A percentile compares a stretch with the other conserved stretches of the same genome.
Conservation (phyloP, 1,140 invertebrate species). For the Pantala flavescens region DNA sequence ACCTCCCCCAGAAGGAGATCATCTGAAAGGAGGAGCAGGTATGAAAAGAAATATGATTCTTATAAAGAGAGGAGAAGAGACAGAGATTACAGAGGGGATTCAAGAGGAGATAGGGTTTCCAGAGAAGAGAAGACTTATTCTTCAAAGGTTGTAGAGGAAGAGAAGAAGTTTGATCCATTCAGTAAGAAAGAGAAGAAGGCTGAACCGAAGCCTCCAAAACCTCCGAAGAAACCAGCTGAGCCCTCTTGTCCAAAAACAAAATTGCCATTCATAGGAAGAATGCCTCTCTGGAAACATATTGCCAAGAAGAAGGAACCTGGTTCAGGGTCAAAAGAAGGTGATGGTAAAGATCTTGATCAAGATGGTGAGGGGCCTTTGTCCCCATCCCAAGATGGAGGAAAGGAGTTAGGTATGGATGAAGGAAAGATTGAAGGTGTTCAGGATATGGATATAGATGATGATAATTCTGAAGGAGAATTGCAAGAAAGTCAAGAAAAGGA, state of each 20-base stretch:
- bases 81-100: not conserved
- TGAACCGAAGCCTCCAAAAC: conserved; percentile 8
- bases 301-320: conserved; percentile 28
- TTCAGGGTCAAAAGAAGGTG: conserved; percentile 38
- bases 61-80: not conserved
- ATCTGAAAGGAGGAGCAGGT: not conserved
- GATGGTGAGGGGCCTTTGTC: conserved; percentile 35
- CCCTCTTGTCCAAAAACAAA: conserved; percentile 36
- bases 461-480: conserved; percentile 29
- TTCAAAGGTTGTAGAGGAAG: conserved; percentile 39
- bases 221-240: conserved; percentile 20
- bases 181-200: not conserved
- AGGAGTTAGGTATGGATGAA: not conserved
- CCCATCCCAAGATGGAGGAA: conserved; percentile 31
- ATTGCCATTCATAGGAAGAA: conserved; percentile 54
- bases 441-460: conserved; percentile 41
- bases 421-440: conserved; percentile 29
- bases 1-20: not conserved
- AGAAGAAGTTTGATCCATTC: conserved; percentile 16
- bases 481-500: not conserved
- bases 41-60: not conserved
- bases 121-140: conserved; percentile 26
- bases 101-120: not conserved
- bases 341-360: conserved; percentile 23
- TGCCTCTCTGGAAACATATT: conserved; percentile 48